Evolutionary conservation across 2,113 vertebrate genomes (phyloP), one percentile per base, ranked within the genome.

Genomic region (Ancistrus triradiatus): DNA sequence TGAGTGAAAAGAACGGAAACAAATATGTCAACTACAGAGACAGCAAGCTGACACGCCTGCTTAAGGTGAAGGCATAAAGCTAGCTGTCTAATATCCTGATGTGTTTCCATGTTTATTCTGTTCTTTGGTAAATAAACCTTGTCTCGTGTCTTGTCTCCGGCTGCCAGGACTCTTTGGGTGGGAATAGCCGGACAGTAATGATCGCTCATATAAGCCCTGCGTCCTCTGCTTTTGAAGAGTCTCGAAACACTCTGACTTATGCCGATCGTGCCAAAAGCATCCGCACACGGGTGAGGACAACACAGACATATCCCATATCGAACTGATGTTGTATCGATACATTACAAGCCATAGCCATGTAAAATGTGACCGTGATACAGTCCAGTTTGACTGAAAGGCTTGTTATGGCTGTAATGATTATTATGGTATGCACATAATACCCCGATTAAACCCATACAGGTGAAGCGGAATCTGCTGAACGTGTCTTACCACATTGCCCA

Each of bases 131-230:
- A 11, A n/a, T n/a, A n/a, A 31, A 1, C 18, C 13, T 33, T 62
- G 6, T 6, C 22, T 5, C 4, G 2, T 24, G 9, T 51, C 3
- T n/a, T 2, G 10, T 56, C 3, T 59, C 9, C 66, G 52, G 72
- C 42, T 28, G 46, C 62, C 78, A 96, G 94, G 93, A 96, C 68
- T 95, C 94, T 0, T 66, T 97, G 7, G 90, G 92, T 0, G 93
- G 93, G 25, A 94, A 95, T 76, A 95, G 93, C 69, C 86, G 85
- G 28, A 96, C 93, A 0, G 91, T 96, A 67, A 97, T 97, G 94
- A 97, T 97, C 0, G 93, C 94, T 15, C 94, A 95, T 63, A 95
- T 96, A 59, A 94, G 93, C 76, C 94, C 94, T 0, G 93, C 93
- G 14, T 94, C 92, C 40, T 77, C 81, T 1, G 91, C 92, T 27